phyloP scores from a whole-genome alignment of 2,113 vertebrate genomes.

The Micromys minutus region DNA sequence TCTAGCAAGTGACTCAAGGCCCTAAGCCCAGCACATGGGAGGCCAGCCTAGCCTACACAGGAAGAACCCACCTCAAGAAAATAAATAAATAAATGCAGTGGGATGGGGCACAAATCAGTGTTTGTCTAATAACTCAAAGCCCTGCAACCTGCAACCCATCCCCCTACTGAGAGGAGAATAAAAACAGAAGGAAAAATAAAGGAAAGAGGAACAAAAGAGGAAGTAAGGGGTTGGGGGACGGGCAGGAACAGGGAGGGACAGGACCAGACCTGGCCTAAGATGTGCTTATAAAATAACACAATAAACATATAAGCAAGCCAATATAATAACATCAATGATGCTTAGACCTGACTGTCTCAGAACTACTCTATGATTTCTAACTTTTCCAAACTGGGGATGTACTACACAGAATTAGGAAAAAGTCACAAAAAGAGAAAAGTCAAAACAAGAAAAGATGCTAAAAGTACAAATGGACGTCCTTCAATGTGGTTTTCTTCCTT shows the following conservation, averaged over 20 bases:
- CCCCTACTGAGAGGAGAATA: background rate
- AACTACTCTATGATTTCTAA: background rate
- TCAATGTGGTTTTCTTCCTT: background rate
- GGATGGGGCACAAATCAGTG: background rate
- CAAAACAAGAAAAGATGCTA: conserved; percentile 34
- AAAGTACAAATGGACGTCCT: conserved; percentile 10
- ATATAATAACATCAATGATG: background rate
- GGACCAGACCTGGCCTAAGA: background rate
- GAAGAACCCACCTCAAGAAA: background rate
- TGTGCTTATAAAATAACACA: background rate
- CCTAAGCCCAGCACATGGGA: background rate
- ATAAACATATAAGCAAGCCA: background rate
- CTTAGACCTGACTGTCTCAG: conserved; percentile 25
- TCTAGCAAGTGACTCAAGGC: background rate
- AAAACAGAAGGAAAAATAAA: background rate
- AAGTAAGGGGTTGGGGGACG: too few relatives aligned
- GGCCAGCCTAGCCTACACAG: background rate
- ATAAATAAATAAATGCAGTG: background rate
- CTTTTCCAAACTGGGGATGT: conserved; percentile 20
- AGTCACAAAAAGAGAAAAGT: conserved; percentile 36
- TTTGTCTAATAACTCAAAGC: background rate
- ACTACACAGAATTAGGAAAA: background rate
- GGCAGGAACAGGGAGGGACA: background rate
- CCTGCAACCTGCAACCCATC: background rate
- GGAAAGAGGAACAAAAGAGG: background rate